These are phyloP conservation scores for Acipenser oxyrinchus DNA, from an alignment of 2,797 vertebrate species.

Conservation along the genomic window DNA sequence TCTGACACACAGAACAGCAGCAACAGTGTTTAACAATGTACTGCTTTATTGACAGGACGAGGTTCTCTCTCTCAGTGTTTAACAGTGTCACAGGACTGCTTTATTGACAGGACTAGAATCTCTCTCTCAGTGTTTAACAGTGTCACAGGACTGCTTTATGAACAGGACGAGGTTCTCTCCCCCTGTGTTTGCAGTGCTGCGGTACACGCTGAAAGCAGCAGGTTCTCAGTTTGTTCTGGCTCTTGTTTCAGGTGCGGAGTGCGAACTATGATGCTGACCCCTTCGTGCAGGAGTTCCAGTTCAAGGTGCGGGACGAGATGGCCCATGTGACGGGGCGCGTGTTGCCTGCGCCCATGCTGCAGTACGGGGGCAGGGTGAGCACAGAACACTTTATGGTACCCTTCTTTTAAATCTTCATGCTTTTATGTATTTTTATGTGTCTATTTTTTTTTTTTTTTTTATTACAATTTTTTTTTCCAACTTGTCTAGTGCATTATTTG, in stretches of 20 bases:
- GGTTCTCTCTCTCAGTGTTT: too few species aligned
- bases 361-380: conserved; percentile 97
- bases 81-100: too few species aligned
- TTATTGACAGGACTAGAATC: too few species aligned
- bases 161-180: too few species aligned
- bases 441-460: conserved; percentile 31
- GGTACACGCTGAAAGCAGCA: too few species aligned
- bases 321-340: conserved; percentile 95
- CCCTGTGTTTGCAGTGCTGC: too few species aligned
- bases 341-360: conserved; percentile 94
- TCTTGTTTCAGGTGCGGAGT: conserved; percentile 79
- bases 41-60: too few species aligned
- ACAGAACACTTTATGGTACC: conserved; percentile 66
- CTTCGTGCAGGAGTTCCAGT: conserved; percentile 96
- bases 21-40: too few species aligned
- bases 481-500: not conserved
- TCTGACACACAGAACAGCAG: not conserved
- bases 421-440: conserved; percentile 41
- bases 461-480: not conserved
- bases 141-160: too few species aligned
- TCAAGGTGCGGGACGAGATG: conserved; percentile 97
- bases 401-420: conserved; percentile 62
- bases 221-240: too few species aligned
- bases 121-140: too few species aligned
- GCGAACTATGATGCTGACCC: conserved; percentile 97